These are phyloP conservation scores for Notolabrus celidotus DNA, from an alignment of 2,797 vertebrate species.

Conservation along the genomic window DNA sequence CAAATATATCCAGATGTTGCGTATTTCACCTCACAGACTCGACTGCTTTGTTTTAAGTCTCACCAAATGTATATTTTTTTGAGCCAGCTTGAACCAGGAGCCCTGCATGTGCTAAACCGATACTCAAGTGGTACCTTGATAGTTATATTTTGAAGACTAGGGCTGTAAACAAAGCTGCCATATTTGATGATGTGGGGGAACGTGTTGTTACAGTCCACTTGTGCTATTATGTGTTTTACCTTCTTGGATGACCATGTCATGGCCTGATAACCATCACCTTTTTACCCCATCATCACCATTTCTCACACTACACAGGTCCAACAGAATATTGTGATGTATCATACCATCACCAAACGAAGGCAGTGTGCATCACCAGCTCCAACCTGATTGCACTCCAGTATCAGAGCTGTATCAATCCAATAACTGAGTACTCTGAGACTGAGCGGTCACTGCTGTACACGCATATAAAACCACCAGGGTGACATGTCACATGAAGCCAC, in stretches of 20 bases:
- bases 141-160: too few relatives aligned
- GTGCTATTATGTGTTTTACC: not conserved
- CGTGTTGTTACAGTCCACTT: too few relatives aligned
- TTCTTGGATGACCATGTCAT: not conserved
- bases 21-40: too few relatives aligned
- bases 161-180: too few relatives aligned
- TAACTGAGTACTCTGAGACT: conserved; percentile 50
- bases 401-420: conserved; percentile 61
- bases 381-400: conserved; percentile 19
- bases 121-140: too few relatives aligned
- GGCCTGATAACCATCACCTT: not conserved
- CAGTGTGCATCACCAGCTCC: not conserved
- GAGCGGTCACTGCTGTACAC: conserved; percentile 43
- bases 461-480: conserved; percentile 62
- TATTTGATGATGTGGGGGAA: too few relatives aligned
- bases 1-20: too few relatives aligned
- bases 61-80: too few relatives aligned
- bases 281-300: not conserved
- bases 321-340: conserved; percentile 16
- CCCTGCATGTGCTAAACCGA: too few relatives aligned
- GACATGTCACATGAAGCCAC: conserved; percentile 69
- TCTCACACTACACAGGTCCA: not conserved
- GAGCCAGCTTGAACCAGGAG: too few relatives aligned
- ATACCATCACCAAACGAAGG: conserved; percentile 16
- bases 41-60: too few relatives aligned